These are phyloP conservation scores for Mesochorus sp. DNA, from an alignment of 2,888 invertebrate genomes.

Conservation along the genomic window DNA sequence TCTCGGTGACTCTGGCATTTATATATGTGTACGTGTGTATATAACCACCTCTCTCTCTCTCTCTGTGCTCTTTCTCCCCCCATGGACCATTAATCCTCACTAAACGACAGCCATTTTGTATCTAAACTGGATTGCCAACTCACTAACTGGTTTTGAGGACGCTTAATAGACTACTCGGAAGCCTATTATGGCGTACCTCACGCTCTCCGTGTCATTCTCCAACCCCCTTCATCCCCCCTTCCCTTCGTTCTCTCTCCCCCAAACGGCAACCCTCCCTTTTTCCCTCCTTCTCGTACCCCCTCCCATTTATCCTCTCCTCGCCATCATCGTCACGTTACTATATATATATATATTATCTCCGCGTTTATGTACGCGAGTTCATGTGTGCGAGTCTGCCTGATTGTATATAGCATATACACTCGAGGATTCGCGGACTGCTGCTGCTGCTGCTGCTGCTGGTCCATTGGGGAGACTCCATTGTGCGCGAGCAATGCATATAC, in stretches of 20 bases:
- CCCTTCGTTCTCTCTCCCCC: background rate
- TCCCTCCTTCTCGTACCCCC: slow-evolving; percentile 15
- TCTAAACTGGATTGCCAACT: slow-evolving; percentile 82
- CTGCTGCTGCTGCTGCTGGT: too few relatives aligned
- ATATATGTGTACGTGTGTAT: background rate
- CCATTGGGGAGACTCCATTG: slow-evolving; percentile 52
- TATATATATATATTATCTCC: background rate
- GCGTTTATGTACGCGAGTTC: background rate
- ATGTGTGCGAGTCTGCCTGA: background rate
- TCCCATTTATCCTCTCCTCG: background rate
- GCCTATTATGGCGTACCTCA: slow-evolving; percentile 77
- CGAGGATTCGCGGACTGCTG: slow-evolving; percentile 35
- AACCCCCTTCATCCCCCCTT: slow-evolving; percentile 39
- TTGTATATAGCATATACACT: slow-evolving; percentile 14
- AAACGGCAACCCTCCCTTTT: background rate
- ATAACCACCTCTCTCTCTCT: slow-evolving; percentile 20
- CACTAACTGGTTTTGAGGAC: slow-evolving; percentile 81
- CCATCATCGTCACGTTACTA: background rate
- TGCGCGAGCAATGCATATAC: slow-evolving; percentile 39
- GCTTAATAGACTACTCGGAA: slow-evolving; percentile 80
- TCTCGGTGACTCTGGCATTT: background rate
- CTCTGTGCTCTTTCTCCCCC: slow-evolving; percentile 73
- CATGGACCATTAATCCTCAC: slow-evolving; percentile 81
- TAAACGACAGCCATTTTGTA: slow-evolving; percentile 83
- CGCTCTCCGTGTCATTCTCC: slow-evolving; percentile 76